Evolutionary conservation across 2,888 invertebrate species (phyloP).

Genomic region (Azorinus chamasolen): DNA sequence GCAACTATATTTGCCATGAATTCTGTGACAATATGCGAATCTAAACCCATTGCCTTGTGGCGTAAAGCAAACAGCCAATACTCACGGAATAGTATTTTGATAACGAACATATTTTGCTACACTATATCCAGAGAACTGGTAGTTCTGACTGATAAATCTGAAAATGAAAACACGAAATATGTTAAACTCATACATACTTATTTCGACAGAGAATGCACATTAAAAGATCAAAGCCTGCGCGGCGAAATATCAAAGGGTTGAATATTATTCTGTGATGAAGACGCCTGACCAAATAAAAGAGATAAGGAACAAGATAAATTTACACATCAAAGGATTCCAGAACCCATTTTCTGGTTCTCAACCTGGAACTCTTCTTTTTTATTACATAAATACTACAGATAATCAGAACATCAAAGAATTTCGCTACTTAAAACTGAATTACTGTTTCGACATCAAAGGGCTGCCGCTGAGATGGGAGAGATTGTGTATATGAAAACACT

Average conservation of each 20-base stretch:
- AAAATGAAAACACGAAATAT: constrained; percentile 7
- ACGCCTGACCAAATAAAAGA: constrained; percentile 51
- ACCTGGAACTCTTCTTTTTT: constrained; percentile 49
- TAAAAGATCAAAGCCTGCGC: constrained; percentile 71
- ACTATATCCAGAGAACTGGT: constrained; percentile 4
- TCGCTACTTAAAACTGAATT: constrained; percentile 63
- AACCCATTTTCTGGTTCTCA: constrained; percentile 52
- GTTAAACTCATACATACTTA: not conserved
- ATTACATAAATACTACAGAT: constrained; percentile 51
- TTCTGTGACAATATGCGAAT: no score
- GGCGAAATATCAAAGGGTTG: constrained; percentile 42
- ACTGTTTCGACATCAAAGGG: constrained; percentile 57
- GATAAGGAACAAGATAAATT: constrained; percentile 65
- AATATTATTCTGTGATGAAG: not conserved
- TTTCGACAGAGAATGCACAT: constrained; percentile 28
- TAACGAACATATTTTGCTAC: no score
- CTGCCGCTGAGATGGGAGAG: constrained; percentile 32
- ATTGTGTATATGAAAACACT: constrained; percentile 21
- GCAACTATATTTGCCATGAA: no score
- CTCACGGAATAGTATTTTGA: no score
- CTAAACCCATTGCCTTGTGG: no score
- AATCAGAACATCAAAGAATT: constrained; percentile 60
- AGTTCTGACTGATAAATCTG: not conserved
- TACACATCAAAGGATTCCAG: constrained; percentile 66
- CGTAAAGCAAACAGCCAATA: no score